phyloP scores from a whole-genome alignment of 2,113 vertebrate species.

The Urocynchramus pylzowi region DNA sequence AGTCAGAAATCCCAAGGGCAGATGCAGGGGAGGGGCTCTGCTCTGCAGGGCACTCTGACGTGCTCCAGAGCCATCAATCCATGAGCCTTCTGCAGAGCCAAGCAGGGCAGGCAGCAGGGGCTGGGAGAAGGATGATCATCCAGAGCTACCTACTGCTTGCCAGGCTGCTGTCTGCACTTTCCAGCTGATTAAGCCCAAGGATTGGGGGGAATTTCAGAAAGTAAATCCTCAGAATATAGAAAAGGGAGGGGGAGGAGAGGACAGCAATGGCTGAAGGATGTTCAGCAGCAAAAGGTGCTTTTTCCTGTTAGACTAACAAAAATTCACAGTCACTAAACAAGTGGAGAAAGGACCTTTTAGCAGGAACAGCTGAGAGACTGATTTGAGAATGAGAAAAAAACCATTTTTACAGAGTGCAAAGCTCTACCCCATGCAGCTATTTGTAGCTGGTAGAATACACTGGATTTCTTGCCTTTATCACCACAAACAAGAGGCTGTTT shows the following conservation, averaged over 20 bases:
- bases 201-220: not conserved
- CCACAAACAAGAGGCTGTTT: constrained; percentile 53
- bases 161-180: not conserved
- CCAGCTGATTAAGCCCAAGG: not conserved
- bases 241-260: not conserved
- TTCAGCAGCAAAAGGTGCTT: not conserved
- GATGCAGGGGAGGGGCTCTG: not conserved
- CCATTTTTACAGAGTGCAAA: not conserved
- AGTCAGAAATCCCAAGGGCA: not conserved
- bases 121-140: not conserved
- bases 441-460: not conserved
- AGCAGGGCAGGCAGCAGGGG: not conserved
- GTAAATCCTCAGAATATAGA: not conserved
- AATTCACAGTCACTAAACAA: not conserved
- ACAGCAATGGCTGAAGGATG: not conserved
- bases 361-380: not conserved
- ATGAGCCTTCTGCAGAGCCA: not conserved
- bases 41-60: not conserved
- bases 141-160: not conserved
- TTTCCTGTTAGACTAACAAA: not conserved
- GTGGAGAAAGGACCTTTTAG: constrained; percentile 12
- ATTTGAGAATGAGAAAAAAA: constrained; percentile 12
- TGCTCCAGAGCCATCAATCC: not conserved
- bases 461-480: constrained; percentile 51
- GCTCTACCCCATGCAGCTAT: constrained; percentile 1